These are phyloP conservation scores for Sinocyclocheilus anophthalmus DNA, from an alignment of 2,113 vertebrate species.

Conservation along the genomic window DNA sequence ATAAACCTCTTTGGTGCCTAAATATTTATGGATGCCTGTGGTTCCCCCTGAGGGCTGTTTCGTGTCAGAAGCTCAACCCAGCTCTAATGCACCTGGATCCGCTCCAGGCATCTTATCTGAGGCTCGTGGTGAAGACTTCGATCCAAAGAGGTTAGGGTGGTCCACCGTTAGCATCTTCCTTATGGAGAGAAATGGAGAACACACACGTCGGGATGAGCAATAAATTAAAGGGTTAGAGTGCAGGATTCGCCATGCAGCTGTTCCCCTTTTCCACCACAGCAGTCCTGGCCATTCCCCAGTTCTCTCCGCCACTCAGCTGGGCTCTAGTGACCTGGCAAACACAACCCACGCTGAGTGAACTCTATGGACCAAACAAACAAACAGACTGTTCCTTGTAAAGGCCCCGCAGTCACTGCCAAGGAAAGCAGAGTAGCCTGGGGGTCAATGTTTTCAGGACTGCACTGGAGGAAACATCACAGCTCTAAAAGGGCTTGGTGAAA, in stretches of 20 bases:
- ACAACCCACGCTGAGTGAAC: constrained; percentile 67
- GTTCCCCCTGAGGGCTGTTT: too few relatives aligned
- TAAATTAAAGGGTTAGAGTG: constrained; percentile 41
- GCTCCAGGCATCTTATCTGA: constrained; percentile 75
- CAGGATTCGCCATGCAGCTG: constrained; percentile 42
- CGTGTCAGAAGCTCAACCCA: too few relatives aligned
- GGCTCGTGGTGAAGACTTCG: constrained; percentile 61
- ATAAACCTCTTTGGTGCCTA: too few relatives aligned
- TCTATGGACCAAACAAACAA: constrained; percentile 71
- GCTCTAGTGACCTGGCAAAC: constrained; percentile 71
- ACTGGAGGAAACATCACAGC: constrained; percentile 20
- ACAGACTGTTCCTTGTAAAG: constrained; percentile 52
- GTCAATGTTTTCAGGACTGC: constrained; percentile 43
- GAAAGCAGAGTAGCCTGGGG: constrained; percentile 43
- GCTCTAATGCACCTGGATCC: constrained; percentile 67
- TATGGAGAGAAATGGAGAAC: constrained; percentile 38
- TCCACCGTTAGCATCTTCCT: constrained; percentile 58
- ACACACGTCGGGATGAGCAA: constrained; percentile 49
- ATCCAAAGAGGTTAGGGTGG: constrained; percentile 63
- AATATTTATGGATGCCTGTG: too few relatives aligned
- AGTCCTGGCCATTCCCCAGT: background rate
- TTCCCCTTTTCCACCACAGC: constrained; percentile 32
- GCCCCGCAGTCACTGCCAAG: constrained; percentile 41
- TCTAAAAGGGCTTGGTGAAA: constrained; percentile 27
- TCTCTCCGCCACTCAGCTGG: constrained; percentile 59